Evolutionary conservation across 2,113 vertebrate genomes (phyloP), one percentile per base, ranked within the genome.

Genomic region (Lophura nycthemera): DNA sequence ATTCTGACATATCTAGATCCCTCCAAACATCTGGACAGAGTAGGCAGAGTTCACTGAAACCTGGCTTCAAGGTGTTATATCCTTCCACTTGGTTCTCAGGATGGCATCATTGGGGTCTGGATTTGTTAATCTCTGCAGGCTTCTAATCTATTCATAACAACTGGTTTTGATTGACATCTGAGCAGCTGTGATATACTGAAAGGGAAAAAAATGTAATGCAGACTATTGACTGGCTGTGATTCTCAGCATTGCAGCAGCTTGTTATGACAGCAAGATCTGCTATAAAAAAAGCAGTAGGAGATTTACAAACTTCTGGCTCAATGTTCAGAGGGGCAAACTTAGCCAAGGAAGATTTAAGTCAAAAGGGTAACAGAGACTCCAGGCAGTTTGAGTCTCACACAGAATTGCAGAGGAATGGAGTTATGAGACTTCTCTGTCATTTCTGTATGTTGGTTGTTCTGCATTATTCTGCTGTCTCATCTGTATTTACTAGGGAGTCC

Each of bases 41-140:
- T 11, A 89, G 56, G 32, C 21, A 87, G 52, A 82, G 18, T 21
- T 93, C 67, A 76, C 48, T 42, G 65, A 88, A 87, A 77, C 42
- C 50, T 88, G 83, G 6, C 56, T 89, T 88, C 78, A 42, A 18
- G 79, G 38, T 79, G 43, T 78, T 92, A 30, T 40, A 36, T 48
- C 29, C 48, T 83, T 89, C 79, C 43, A 57, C 36, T 73, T 66
- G 36, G 17, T 61, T 86, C 43, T 88, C 59, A 70, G 30, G 27
- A 48, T 88, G 82, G 36, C 67, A 66, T 83, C 69, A 29, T 8
- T 48, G 67, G 13, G 11, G 18, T 79, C 32, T 92, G 56, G 65
- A 29, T 91, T 73, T 92, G 63, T 63, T 83, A 70, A 73, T 79
- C 78, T 92, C 82, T 88, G 38, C 29, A 85, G 74, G 66, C 61